Conservation (phyloP, 2,888 invertebrate species). For the Helicoverpa assulta region DNA sequence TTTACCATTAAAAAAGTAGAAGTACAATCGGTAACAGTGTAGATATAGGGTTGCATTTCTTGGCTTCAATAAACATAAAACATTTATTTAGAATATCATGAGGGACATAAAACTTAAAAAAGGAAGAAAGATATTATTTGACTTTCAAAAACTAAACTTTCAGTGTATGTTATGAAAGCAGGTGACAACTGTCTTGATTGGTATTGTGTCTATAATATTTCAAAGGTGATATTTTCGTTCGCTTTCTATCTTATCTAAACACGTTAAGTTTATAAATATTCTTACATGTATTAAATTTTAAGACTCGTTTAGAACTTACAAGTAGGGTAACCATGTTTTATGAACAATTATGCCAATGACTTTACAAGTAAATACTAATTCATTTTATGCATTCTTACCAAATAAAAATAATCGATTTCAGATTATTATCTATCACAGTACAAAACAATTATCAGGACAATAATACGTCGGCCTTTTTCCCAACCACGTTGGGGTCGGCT, state of each 20-base stretch:
- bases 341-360: background rate
- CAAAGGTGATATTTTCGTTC: constrained; percentile 3
- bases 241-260: background rate
- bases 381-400: too few species aligned
- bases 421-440: too few species aligned
- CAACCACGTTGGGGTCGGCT: too few species aligned
- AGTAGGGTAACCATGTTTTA: background rate
- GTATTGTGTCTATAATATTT: constrained; percentile 6
- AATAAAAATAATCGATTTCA: too few species aligned
- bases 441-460: too few species aligned
- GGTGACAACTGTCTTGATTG: constrained; percentile 9
- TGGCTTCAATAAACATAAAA: too few species aligned
- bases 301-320: background rate
- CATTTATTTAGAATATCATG: too few species aligned
- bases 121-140: background rate
- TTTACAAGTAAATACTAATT: background rate
- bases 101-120: background rate
- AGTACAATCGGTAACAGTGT: too few species aligned
- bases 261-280: constrained; percentile 5
- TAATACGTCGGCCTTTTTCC: too few species aligned
- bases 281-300: background rate
- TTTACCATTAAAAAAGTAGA: too few species aligned
- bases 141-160: background rate
- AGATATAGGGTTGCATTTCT: too few species aligned
- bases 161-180: background rate